phyloP scores from a whole-genome alignment of 1,140 invertebrate species.

The Melipona quadrifasciata region DNA sequence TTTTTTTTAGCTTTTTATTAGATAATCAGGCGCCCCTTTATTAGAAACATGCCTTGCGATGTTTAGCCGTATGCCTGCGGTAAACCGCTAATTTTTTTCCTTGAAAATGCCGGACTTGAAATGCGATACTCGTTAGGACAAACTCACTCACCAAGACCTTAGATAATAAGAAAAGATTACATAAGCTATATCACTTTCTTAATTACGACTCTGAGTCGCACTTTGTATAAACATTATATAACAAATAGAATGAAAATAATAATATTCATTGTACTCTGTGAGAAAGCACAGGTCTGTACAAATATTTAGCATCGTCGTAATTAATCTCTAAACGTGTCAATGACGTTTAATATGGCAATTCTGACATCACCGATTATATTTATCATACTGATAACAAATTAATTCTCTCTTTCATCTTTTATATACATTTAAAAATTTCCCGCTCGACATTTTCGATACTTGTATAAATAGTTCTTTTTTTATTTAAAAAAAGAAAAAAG shows the following conservation, averaged over 20 bases:
- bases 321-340: not conserved
- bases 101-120: slow-evolving; percentile 25
- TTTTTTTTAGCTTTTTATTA: not conserved
- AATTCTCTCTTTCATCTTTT: no score
- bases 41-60: slow-evolving; percentile 47
- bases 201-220: not conserved
- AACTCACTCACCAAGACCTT: slow-evolving; percentile 27
- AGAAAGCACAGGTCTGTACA: not conserved
- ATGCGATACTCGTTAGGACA: slow-evolving; percentile 21
- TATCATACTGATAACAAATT: not conserved
- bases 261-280: not conserved
- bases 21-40: slow-evolving; percentile 31
- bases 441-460: not conserved
- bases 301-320: not conserved
- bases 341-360: not conserved
- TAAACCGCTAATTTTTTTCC: slow-evolving; percentile 47
- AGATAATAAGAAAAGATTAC: slow-evolving; percentile 26
- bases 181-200: slow-evolving; percentile 9
- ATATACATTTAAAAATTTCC: not conserved
- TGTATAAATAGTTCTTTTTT: no score
- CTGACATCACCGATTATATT: not conserved
- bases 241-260: not conserved
- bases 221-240: not conserved
- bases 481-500: not conserved
- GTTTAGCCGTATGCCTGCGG: slow-evolving; percentile 50